Base-by-base conservation (phyloP, 2,113 vertebrate species). In the Scatophagus argus region DNA sequence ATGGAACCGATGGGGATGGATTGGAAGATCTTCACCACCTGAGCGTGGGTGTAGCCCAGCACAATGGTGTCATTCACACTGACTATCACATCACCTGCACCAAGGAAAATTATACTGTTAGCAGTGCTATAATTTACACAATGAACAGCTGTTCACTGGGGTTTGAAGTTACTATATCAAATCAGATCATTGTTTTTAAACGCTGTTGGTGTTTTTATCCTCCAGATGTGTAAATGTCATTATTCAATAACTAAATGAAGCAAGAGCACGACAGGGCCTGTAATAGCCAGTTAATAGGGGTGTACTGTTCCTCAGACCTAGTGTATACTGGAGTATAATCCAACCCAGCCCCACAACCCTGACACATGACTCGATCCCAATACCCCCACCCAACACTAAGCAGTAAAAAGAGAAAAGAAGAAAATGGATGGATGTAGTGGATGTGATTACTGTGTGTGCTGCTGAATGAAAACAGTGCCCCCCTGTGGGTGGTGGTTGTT, bases 1-100 rank as follows among this genome's bases (percentile, higher is more conserved):
- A 96, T 97, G 93, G 97, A 98, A 79, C 98, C 97, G 0, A 99
- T 99, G 51, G 98, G 97, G 87, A 99, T 99, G 87, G 98, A 98
- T 91, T 99, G 98, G 94, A 99, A 99, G 95, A 99, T 99, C 91
- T 99, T 99, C 83, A 99, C 98, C 78, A 99, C 98, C 89, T 99
- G 97, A 54, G 98, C 98, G 1, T 99, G 98, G 0, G 98, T 99
- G 93, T 99, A 97, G 72, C 98, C 98, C 91, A 99, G 94, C 70
- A 99, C 98, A 6, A 98, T 98, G 72, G 96, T 97, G 81, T 98
- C 97, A 1, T 99, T 99, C 88, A 99, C 98, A 13, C 98, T 98
- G 68, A 99, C 98, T 23, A 99, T 99, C 44, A 99, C 98, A 0
- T 99, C 98, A 46, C 97, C 98, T 99, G 88, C 16, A 77, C 66